Evolutionary conservation across 37 sponge, comb jelly and placozoan species (phyloP).

Genomic region (Beroe forskalii): DNA sequence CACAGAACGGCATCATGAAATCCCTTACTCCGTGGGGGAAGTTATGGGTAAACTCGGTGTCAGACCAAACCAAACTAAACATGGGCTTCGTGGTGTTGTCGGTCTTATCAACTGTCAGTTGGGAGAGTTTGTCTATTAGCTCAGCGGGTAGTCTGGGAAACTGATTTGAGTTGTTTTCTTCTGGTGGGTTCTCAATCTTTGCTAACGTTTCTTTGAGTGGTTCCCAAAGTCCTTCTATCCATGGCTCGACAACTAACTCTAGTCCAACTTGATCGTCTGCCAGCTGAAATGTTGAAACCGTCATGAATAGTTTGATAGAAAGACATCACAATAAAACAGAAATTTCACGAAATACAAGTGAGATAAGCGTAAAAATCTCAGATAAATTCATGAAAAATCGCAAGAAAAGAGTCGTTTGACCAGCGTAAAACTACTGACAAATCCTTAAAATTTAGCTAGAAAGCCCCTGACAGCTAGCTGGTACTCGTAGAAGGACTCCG

Average conservation of each 20-base stretch:
- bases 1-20: slow-evolving; percentile 31
- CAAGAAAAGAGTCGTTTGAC: too few species aligned
- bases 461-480: too few species aligned
- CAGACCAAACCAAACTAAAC: neutral
- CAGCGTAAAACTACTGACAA: too few species aligned
- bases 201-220: slow-evolving; percentile 65
- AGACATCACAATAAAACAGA: neutral
- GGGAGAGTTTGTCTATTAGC: slow-evolving; percentile 1
- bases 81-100: neutral
- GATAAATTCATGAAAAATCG: too few species aligned
- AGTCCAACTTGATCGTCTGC: slow-evolving; percentile 73
- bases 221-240: slow-evolving; percentile 92
- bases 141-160: neutral
- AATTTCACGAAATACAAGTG: neutral
- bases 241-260: slow-evolving; percentile 95
- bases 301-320: slow-evolving; percentile 45
- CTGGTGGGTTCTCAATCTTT: too few species aligned
- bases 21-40: slow-evolving; percentile 53
- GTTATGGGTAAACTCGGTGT: neutral
- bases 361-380: too few species aligned
- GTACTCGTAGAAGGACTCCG: slow-evolving; percentile 74
- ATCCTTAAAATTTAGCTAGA: too few species aligned
- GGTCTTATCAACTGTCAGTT: neutral
- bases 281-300: slow-evolving; percentile 65
- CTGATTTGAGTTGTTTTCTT: neutral